Evolutionary conservation across 2,113 vertebrate species (phyloP), one percentile per base, ranked within the genome.

Genomic region (Pampusana beccarii): DNA sequence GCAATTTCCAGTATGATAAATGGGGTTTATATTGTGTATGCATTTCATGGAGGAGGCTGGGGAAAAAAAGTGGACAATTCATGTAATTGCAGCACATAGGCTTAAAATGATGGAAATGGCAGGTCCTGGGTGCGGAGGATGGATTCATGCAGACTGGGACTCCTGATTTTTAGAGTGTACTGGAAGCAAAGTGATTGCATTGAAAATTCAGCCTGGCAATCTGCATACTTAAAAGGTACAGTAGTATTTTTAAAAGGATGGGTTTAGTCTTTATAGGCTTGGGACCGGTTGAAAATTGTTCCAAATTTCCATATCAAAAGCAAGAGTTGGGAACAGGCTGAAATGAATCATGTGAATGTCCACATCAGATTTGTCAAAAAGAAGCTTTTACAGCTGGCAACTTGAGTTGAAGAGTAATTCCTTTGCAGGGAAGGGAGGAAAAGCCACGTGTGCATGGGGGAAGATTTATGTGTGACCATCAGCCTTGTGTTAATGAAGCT

Each of bases 181-280:
- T 79, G 67, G 69, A 93, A 90, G 79, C 81, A 25, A 71, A 96
- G 92, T 83, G 97, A 96, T 95, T 94, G 80, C 97, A 96, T 96
- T 94, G 92, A 77, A 88, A 88, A 90, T 96, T 96, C 96, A 91
- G 62, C 69, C 86, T 95, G 44, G 84, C 80, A 73, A 92, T 95
- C 94, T 97, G 95, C 97, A 92, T 95, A 48, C 92, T 61, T 87
- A 93, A 87, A 72, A 94, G 87, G 44, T 81, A 66, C 20, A 25
- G 81, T 3, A 57, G 61, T 67, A 16, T 88, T 92, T 96, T 91
- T 90, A 19, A 95, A 94, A 93, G 82, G 86, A 44, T 42, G 28
- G 58, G 18, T 73, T 88, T 81, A 75, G 87, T 95, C 85, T 89
- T 93, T 11, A 3, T 10, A 18, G 62, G n/a, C 73, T 71, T 84